Conservation (phyloP, 1,140 invertebrate species). For the Drosophila funebris region DNA sequence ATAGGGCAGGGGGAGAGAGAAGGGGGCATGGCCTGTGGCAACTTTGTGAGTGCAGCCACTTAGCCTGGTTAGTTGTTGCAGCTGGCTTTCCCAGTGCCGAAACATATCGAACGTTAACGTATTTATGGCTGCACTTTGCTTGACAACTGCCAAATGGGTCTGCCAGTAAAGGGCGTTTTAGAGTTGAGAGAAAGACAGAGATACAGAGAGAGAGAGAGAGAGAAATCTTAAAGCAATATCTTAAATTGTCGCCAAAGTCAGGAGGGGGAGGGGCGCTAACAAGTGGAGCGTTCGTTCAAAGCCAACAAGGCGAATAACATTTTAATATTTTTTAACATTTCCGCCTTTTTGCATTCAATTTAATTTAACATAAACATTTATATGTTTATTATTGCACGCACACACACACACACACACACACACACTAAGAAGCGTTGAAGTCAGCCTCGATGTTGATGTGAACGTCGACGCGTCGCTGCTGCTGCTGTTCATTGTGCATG, state of each 20-base stretch:
- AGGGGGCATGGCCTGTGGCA: conserved; percentile 31
- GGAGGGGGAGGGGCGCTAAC: conserved; percentile 16
- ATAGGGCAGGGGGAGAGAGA: neutral
- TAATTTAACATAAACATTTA: conserved; percentile 82
- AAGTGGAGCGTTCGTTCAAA: conserved; percentile 49
- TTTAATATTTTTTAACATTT: conserved; percentile 73
- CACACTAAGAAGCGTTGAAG: conserved; percentile 42
- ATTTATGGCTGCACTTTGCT: conserved; percentile 77
- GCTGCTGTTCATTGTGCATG: conserved; percentile 57
- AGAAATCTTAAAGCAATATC: conserved; percentile 42
- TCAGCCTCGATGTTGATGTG: conserved; percentile 6
- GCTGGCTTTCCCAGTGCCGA: conserved; percentile 51
- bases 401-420: conserved; percentile 33
- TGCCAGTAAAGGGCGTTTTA: conserved; percentile 3
- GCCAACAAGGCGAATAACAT: conserved; percentile 67
- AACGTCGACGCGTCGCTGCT: neutral
- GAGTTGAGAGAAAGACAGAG: neutral
- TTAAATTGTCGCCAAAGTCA: conserved; percentile 52
- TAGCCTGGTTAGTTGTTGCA: conserved; percentile 67
- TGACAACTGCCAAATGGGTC: conserved; percentile 62
- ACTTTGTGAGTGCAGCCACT: conserved; percentile 69
- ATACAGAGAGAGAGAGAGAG: neutral
- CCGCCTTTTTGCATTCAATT: conserved; percentile 79
- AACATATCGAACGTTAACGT: conserved; percentile 77
- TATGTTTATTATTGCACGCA: conserved; percentile 73